Evolutionary conservation across 2,113 vertebrate species (phyloP), one percentile per base, ranked within the genome.

Genomic region (Perognathus longimembris): DNA sequence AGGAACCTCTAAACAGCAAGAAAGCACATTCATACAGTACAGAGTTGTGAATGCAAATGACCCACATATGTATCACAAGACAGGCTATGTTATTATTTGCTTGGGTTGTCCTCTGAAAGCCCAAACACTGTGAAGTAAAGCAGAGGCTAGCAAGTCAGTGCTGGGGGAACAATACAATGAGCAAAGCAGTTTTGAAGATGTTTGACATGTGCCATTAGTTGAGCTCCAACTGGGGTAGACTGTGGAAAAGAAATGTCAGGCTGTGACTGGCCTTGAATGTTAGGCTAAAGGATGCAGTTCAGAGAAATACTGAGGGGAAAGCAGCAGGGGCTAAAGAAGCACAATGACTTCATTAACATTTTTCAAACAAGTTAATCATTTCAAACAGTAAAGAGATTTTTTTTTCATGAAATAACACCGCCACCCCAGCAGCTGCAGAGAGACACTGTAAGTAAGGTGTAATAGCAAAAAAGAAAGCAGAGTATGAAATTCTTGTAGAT

Each of bases 391-490:
- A 18, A 91, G 15, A 78, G 42, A 85, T n/a, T n/a, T 67, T 57
- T 61, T 86, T 89, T 82, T 80, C 67, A 71, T 79, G 83, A 91
- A 79, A 73, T 81, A 88, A 71, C 21, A 89, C 3, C 57, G 61
- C 40, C 61, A 71, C 61, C 42, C 28, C 36, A 85, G 87, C 18
- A 88, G 81, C 34, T 42, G 85, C 66, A 32, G 71, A 63, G 24
- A 59, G 57, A 63, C 67, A 50, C 30, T 78, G 70, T 73, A 79
- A n/a, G 74, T 17, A 81, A 92, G 30, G 14, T 42, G 22, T 2
- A 42, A 64, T 34, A 86, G 54, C n/a, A 70, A 70, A 66, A 36
- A 36, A 54, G 36, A 45, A 90, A 79, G 50, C 42, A 85, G 86
- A 67, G 50, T 26, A 24, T 45, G 94, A 88, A 85, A 42, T 50